Base-by-base conservation (phyloP, 2,888 invertebrate species). In the Zygaena filipendulae region DNA sequence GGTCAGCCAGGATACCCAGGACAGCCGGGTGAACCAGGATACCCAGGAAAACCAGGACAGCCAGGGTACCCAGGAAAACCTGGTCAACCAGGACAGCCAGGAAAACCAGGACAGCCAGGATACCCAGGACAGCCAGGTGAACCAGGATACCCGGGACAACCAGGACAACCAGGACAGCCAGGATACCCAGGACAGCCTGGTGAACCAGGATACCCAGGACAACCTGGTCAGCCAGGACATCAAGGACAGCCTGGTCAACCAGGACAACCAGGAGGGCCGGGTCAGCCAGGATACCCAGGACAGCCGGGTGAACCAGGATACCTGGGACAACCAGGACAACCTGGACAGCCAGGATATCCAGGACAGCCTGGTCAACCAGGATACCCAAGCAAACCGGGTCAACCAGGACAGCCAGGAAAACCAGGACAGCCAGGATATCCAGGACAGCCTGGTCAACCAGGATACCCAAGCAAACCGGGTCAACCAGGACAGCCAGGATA, bases 291-390 rank as follows among this genome's bases (percentile, higher is more conserved):
- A 18, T 3, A 58, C 42, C 30, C 42, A 36, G 30, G 43, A 8
- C 43, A 44, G 29, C 54, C 57, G 20, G 59, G 59, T 20, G 54
- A 49, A 16, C 75, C 71, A 27, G 43, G 39, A n/a, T 24, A 29
- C 4, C 56, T 54, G 24, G 43, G 48, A 23, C 34, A 35, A 21
- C 54, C 59, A 16, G 42, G 42, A 2, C 29, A 38, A 2, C 42
- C 43, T 19, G 43, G 52, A 2, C 28, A 30, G 7, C 50, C 43
- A n/a, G 52, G 49, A 24, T 32, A 39, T 0, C 45, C 46, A 3
- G 48, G 51, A 2, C 21, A 22, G 6, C 27, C 39, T 13, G 39
- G 40, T 37, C 23, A 34, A 8, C 31, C 34, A 1, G 36, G 31
- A 3, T n/a, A n/a, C n/a, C n/a, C n/a, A n/a, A n/a, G n/a, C n/a